Evolutionary conservation across 2,113 vertebrate species (phyloP), one percentile per base, ranked within the genome.

Genomic region (Psettodes erumei): DNA sequence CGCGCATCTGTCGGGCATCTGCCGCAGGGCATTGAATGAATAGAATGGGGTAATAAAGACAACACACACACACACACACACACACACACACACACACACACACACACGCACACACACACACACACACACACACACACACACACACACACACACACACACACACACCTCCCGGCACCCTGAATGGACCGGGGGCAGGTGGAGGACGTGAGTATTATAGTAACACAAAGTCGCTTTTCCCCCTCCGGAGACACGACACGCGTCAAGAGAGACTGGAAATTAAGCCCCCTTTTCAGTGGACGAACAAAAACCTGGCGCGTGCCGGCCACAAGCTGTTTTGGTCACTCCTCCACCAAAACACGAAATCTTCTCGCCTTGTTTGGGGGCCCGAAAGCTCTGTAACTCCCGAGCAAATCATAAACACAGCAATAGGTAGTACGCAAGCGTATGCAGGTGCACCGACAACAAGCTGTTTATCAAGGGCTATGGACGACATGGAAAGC

Each of bases 151-250:
- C 59, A 53, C 56, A 16, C 43, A 47, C 40, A 8, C 21, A 8
- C 48, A 10, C 8, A 6, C 2, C 33, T n/a, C 5, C 27, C 43
- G 38, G 55, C 30, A 23, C 43, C 3, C 16, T 15, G 25, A 81
- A 79, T 81, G 62, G 48, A 38, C 51, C 59, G 2, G 64, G 81
- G 77, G 88, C 91, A 93, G 88, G 92, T 92, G 91, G 86, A 71
- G 81, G 85, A 87, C 28, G 66, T 62, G 68, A 5, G 60, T 48
- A 85, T 71, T 92, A 75, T 83, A 61, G 58, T 67, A 58, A 60
- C 54, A 81, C 73, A 77, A 61, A 75, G 54, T 55, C 32, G 54
- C 35, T 66, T 58, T 58, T 55, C 15, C n/a, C 18, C 6, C 19
- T 21, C 23, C 53, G 56, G 51, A 79, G 66, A 81, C 71, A 66